A percentile compares a stretch with the other conserved stretches of the same genome.
phyloP scores from a whole-genome alignment of 2,797 vertebrate genomes.

The Acropternis orthonyx region DNA sequence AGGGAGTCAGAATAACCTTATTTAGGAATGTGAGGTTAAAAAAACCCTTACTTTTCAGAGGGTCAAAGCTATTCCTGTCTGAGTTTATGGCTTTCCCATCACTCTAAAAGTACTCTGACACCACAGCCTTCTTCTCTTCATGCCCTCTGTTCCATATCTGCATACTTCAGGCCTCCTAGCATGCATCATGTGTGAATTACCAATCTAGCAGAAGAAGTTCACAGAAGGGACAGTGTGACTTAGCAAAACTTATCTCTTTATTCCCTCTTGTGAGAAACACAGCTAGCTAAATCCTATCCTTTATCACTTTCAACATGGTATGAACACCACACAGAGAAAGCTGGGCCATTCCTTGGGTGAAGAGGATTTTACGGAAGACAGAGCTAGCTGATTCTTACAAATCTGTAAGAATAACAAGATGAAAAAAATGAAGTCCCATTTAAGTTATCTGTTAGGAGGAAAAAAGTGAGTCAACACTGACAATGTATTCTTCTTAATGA shows the following conservation, averaged over 20 bases:
- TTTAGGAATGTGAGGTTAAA: conserved; percentile 15
- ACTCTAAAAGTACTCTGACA: neutral
- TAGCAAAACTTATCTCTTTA: neutral
- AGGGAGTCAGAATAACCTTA: neutral
- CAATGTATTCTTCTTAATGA: conserved; percentile 45
- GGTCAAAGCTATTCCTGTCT: neutral
- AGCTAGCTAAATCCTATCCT: neutral
- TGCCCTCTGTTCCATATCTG: neutral
- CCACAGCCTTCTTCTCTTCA: neutral
- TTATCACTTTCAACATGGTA: neutral
- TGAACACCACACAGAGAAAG: fast-evolving
- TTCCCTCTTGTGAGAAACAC: neutral
- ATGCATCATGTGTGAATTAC: neutral
- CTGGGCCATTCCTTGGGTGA: neutral
- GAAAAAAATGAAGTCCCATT: conserved; percentile 17
- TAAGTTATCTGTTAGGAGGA: neutral
- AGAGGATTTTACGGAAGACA: neutral
- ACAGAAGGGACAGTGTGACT: neutral
- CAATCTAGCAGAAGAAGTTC: conserved; percentile 14
- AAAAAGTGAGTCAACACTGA: conserved; percentile 10
- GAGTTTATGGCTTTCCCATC: neutral
- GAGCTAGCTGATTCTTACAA: neutral
- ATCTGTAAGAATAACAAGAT: neutral
- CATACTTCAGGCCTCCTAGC: neutral
- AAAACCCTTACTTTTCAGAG: neutral